Conservation (phyloP, 1,140 invertebrate species). For the Copidosoma floridanum region DNA sequence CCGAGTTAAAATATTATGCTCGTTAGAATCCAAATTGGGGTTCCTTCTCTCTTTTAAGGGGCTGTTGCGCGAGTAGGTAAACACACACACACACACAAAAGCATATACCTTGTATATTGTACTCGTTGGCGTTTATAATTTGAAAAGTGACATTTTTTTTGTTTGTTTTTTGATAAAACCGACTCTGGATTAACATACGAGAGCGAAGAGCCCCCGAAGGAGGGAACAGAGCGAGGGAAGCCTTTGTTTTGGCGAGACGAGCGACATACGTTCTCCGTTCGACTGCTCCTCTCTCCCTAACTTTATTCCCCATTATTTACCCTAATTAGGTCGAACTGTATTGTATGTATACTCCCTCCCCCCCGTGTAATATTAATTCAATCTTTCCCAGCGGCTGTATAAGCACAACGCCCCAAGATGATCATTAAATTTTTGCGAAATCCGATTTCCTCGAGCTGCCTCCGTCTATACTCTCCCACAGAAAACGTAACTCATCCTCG, state of each 20-base stretch:
- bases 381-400: too few relatives aligned
- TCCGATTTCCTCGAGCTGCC: too few relatives aligned
- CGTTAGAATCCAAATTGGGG: slow-evolving; percentile 52
- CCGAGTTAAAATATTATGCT: slow-evolving; percentile 46
- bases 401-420: too few relatives aligned
- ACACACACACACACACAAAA: too few relatives aligned
- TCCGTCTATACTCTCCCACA: too few relatives aligned
- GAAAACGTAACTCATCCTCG: too few relatives aligned
- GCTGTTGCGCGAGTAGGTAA: slow-evolving; percentile 23
- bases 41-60: slow-evolving; percentile 31
- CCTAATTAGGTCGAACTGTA: neutral
- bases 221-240: slow-evolving; percentile 14
- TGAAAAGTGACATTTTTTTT: slow-evolving; percentile 33
- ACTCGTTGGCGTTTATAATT: slow-evolving; percentile 44
- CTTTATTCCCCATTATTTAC: neutral
- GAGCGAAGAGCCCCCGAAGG: too few relatives aligned
- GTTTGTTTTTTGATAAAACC: too few relatives aligned
- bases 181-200: slow-evolving; percentile 41
- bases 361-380: too few relatives aligned
- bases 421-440: too few relatives aligned
- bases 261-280: too few relatives aligned
- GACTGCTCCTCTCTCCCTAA: neutral
- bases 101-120: too few relatives aligned
- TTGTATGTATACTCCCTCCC: neutral
- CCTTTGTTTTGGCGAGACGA: slow-evolving; percentile 41